Base-by-base conservation (phyloP, 2,797 vertebrate genomes). In the Nasua narica region DNA sequence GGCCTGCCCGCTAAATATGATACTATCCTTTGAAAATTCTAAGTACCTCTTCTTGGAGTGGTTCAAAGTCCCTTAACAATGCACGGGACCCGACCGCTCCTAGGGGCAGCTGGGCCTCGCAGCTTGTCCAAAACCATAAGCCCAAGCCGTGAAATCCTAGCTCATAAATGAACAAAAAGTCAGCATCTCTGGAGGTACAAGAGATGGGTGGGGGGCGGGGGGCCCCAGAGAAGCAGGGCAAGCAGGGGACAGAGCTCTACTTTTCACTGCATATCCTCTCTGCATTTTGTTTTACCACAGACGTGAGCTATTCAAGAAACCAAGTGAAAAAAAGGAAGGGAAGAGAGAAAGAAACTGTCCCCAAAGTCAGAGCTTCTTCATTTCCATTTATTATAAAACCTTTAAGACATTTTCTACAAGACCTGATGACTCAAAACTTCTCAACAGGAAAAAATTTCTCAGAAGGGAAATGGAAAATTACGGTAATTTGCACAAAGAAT, bases 401-500 rank as follows among this genome's bases (percentile, higher is more conserved):
- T 85, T 54, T 77, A 65, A 87, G 81, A 79, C 54, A 65, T 72
- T 85, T 89, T 90, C 89, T 67, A 27, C 0, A 60, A 96, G 87
- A 85, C 48, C 50, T 90, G 58, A 48, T 95, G 70, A 94, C 89
- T 32, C 11, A 96, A 92, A 92, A 94, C 58, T 62, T 92, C 93
- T 97, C 77, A 96, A 91, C 35, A 84, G 91, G 67, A 96, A 96
- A 87, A 90, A 21, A n/a, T 12, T 82, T 83, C 91, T 96, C 77
- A 72, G 78, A 54, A 60, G 86, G 58, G 96, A 93, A 95, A 94
- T 78, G 87, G 95, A 95, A 97, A 96, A 95, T 70, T 62, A 40
- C 29, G 60, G 58, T 89, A 89, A 95, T 95, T 65, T 97, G 81
- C 46, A 83, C 48, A 92, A 81, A 95, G 94, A 87, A 84, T 84